Evolutionary conservation across 2,888 invertebrate species (phyloP), one percentile per base, ranked within the genome.

Genomic region (Habroteleia sp.): DNA sequence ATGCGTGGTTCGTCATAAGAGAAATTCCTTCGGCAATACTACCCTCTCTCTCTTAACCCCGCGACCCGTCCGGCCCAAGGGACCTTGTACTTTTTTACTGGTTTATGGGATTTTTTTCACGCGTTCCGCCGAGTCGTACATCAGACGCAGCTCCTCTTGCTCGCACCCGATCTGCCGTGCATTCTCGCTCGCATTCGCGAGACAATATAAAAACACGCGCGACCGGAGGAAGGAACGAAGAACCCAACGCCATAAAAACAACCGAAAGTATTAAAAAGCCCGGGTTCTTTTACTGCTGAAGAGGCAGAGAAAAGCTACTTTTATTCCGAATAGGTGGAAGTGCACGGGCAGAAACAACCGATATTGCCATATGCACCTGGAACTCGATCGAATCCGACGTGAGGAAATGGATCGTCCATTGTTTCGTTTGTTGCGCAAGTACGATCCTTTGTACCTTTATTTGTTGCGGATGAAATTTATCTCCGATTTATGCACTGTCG

Each of bases 101-200:
- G 84, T 88, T 88, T 88, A 88, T 87, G 88, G 84, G 84, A 86
- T 87, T 88, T 88, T 88, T 88, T 88, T 87, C 87, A 87, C 87
- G 82, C 84, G 82, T 76, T 82, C 83, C 80, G 82, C 81, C 84
- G 78, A 85, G 87, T 87, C 86, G 86, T 87, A 87, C 86, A 87
- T 87, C 86, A 87, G 86, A 81, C 82, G 76, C 77, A 80, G 79
- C 81, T 23, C 77, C 75, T 77, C 78, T 77, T 74, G 74, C 68
- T 74, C 56, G 63, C 65, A 42, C 66, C 25, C 29, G 54, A 60
- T 48, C 31, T 37, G 48, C 35, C 27, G 41, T 8, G 25, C 48
- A 11, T 46, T 66, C 65, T 65, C 33, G 20, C 46, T 35, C 37
- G 27, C 72, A 25, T 50, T 37, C 65, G 52, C 52, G 65, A 56